phyloP scores from a whole-genome alignment of 1,140 invertebrate genomes.

The Drosophila virilis region DNA sequence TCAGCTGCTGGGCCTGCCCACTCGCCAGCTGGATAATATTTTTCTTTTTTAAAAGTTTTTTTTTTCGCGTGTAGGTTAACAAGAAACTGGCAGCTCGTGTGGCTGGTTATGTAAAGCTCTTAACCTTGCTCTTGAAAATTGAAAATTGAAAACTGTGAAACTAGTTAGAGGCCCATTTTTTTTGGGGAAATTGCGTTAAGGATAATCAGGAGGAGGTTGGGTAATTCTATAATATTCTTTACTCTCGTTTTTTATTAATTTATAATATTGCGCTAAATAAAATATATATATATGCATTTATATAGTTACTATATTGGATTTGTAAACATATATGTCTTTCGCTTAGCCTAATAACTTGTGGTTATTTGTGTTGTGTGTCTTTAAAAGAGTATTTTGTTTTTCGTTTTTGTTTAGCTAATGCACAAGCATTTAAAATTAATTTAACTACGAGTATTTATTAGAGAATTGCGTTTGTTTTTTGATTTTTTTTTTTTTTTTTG shows the following conservation, averaged over 20 bases:
- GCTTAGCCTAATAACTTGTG: conserved; percentile 51
- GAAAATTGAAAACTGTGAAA: conserved; percentile 29
- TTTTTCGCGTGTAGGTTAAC: conserved; percentile 52
- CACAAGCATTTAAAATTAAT: conserved; percentile 67
- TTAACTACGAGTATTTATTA: conserved; percentile 57
- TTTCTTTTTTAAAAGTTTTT: conserved; percentile 14
- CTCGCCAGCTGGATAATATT: conserved; percentile 38
- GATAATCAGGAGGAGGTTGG: conserved; percentile 1
- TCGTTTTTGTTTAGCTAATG: conserved; percentile 46
- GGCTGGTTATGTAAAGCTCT: conserved; percentile 32
- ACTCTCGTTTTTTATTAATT: conserved; percentile 47
- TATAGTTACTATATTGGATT: conserved; percentile 51
- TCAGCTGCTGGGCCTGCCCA: conserved; percentile 54
- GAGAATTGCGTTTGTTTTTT: conserved; percentile 7
- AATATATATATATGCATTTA: conserved; percentile 49
- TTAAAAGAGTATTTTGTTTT: conserved; percentile 31
- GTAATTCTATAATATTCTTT: conserved; percentile 37
- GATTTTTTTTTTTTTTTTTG: conserved; percentile 19
- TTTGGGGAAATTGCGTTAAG: not conserved
- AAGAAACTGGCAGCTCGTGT: conserved; percentile 28
- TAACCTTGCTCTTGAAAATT: conserved; percentile 76
- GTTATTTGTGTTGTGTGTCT: conserved; percentile 9
- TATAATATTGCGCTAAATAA: conserved; percentile 80
- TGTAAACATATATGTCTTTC: conserved; percentile 57
- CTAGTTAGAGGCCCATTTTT: not conserved